phyloP scores from a whole-genome alignment of 2,113 vertebrate species.

The Microcebus ravelobensis region DNA sequence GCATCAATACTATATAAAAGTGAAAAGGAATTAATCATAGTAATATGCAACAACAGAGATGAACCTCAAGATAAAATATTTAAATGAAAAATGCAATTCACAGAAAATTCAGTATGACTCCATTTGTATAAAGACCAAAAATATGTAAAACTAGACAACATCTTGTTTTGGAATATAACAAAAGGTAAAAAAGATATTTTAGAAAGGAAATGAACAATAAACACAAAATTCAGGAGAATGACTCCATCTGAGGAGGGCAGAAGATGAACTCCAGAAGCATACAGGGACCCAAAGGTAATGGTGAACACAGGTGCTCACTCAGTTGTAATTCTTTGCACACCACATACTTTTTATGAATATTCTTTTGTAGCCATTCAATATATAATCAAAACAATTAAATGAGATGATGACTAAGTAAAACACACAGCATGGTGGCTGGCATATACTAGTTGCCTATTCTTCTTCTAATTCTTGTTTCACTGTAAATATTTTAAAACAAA shows the following conservation, averaged over 20 bases:
- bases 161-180: background rate
- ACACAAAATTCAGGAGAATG: background rate
- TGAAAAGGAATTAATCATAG: background rate
- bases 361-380: background rate
- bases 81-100: background rate
- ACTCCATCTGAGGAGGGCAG: too few species aligned
- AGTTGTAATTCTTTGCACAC: background rate
- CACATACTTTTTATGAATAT: background rate
- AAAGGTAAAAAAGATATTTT: background rate
- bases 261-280: background rate
- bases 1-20: fast-evolving
- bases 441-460: too few species aligned
- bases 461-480: background rate
- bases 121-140: background rate
- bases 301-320: background rate
- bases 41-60: too few species aligned
- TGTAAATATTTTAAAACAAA: conserved; percentile 20
- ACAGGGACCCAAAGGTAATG: background rate
- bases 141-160: background rate
- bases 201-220: background rate
- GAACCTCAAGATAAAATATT: background rate
- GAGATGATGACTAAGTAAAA: background rate
- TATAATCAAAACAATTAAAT: background rate
- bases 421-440: background rate
- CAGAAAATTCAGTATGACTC: background rate